A percentile compares a stretch with the other conserved stretches of the same genome.
Evolutionary conservation across 2,888 invertebrate species (phyloP).

Genomic region (Scaptodrosophila latifasciaeformis): DNA sequence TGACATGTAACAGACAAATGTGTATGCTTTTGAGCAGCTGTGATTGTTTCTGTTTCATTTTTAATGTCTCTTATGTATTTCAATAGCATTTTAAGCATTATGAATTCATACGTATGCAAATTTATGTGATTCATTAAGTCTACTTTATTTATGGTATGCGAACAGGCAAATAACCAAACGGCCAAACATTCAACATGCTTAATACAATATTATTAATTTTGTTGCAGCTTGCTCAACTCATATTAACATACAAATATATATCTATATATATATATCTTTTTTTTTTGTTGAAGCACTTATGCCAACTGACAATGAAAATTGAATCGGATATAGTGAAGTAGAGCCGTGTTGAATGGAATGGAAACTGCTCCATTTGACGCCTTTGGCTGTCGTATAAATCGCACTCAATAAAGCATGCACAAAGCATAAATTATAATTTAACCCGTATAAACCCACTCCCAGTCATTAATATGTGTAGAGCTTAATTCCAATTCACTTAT

Average conservation of each 20-base stretch:
- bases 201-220: too few species aligned
- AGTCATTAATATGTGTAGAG: not conserved
- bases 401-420: conserved; percentile 64
- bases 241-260: too few species aligned
- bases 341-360: too few species aligned
- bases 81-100: not conserved
- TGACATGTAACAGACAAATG: too few species aligned
- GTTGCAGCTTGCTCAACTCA: too few species aligned
- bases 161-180: too few species aligned
- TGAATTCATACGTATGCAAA: conserved; percentile 8
- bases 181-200: too few species aligned
- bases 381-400: conserved; percentile 55
- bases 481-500: conserved; percentile 27
- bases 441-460: not conserved
- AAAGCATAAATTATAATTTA: conserved; percentile 56
- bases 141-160: conserved; percentile 51
- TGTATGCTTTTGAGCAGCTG: not conserved
- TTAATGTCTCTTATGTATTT: not conserved
- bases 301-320: conserved; percentile 1
- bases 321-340: not conserved
- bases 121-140: conserved; percentile 66
- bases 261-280: too few species aligned
- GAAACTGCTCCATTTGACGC: conserved; percentile 33
- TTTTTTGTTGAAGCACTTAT: too few species aligned
- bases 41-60: not conserved